These are phyloP conservation scores for Jordanella pulchra DNA, from an alignment of 2,797 vertebrate species.

Conservation along the genomic window DNA sequence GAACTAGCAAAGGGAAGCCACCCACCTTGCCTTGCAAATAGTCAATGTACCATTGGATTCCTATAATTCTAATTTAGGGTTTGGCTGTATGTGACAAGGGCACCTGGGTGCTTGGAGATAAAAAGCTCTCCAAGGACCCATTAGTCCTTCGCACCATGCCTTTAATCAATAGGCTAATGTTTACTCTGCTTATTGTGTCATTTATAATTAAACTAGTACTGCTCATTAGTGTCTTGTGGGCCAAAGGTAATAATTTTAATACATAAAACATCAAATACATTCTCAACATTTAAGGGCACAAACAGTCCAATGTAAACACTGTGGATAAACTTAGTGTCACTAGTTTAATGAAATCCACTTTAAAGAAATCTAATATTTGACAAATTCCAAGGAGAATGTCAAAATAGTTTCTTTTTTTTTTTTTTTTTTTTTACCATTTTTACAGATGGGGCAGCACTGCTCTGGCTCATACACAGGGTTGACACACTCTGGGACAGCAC, in stretches of 20 bases:
- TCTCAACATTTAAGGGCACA: constrained; percentile 57
- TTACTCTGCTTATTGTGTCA: constrained; percentile 78
- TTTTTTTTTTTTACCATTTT: constrained; percentile 97
- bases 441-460: constrained; percentile 99
- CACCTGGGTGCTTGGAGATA: constrained; percentile 70
- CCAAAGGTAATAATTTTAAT: constrained; percentile 74
- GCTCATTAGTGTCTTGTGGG: constrained; percentile 71
- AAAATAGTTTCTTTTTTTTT: too few species aligned
- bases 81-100: constrained; percentile 77
- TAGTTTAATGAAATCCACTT: constrained; percentile 61
- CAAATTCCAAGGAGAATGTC: constrained; percentile 28
- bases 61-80: constrained; percentile 81
- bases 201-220: constrained; percentile 79
- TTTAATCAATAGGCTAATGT: constrained; percentile 81
- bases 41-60: constrained; percentile 74
- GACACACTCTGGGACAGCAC: constrained; percentile 98
- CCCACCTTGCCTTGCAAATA: constrained; percentile 72
- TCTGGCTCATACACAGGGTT: constrained; percentile 99
- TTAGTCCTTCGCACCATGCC: constrained; percentile 75
- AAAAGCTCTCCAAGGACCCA: constrained; percentile 75
- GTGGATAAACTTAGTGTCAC: constrained; percentile 51
- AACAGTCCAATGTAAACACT: constrained; percentile 50
- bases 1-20: constrained; percentile 64
- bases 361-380: constrained; percentile 23
- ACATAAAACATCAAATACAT: constrained; percentile 77